Evolutionary conservation across 2,888 invertebrate species (phyloP).

Genomic region (Ashinkailepas kermadecensis): DNA sequence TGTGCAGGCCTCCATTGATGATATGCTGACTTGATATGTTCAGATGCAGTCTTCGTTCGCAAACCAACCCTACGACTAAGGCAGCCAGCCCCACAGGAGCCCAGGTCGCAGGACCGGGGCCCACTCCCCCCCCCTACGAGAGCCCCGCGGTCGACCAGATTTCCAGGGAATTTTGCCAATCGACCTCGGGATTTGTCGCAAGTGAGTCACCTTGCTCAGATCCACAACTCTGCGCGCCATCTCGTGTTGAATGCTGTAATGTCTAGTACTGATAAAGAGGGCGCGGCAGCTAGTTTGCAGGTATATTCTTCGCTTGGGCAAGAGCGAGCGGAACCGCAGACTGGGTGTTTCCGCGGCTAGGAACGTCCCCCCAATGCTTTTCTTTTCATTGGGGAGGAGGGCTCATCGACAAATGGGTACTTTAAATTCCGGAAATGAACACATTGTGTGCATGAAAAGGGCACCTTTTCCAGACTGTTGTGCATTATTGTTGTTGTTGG

Average conservation of each 20-base stretch:
- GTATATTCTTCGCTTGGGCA: too few species aligned
- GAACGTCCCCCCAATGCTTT: too few species aligned
- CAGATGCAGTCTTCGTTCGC: neutral
- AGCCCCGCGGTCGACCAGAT: neutral
- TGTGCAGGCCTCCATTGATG: slow-evolving; percentile 6
- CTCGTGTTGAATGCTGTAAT: neutral
- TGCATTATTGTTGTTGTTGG: too few species aligned
- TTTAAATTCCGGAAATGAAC: too few species aligned
- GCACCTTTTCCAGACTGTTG: too few species aligned
- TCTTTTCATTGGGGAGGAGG: too few species aligned
- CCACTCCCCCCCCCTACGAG: neutral
- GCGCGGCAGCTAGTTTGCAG: too few species aligned
- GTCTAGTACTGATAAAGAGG: neutral
- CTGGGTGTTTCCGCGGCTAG: too few species aligned
- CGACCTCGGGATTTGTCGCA: slow-evolving; percentile 18
- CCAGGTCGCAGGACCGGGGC: neutral
- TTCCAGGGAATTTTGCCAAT: slow-evolving; percentile 2
- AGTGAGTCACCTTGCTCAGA: neutral
- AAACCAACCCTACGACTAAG: neutral
- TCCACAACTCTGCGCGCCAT: neutral
- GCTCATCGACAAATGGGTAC: too few species aligned
- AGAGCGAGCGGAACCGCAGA: too few species aligned
- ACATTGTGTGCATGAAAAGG: too few species aligned
- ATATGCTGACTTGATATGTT: neutral
- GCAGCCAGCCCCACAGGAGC: neutral